Percentiles rank a stretch among this genome's conserved stretches.
phyloP scores from a whole-genome alignment of 2,888 invertebrate genomes.

The Drosophila demipolita region DNA sequence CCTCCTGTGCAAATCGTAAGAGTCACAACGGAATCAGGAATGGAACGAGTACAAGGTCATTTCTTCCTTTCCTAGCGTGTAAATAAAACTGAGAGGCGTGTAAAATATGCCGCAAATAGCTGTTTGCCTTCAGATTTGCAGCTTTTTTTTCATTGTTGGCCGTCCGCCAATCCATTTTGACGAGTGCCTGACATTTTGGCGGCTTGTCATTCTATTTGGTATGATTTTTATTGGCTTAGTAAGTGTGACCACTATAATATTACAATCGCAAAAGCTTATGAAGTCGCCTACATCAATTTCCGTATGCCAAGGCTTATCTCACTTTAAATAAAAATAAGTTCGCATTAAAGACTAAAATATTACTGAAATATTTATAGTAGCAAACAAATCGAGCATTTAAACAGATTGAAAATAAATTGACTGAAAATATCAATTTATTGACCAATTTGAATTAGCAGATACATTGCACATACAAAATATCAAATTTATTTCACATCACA shows the following conservation, averaged over 20 bases:
- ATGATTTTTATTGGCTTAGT: conserved; percentile 67
- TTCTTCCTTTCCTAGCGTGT: conserved; percentile 66
- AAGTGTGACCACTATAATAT: conserved; percentile 22
- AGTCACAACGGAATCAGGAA: conserved; percentile 31
- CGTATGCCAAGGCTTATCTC: neutral
- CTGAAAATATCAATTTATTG: neutral
- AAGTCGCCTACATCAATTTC: neutral
- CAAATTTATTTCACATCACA: conserved; percentile 6
- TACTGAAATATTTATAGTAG: neutral
- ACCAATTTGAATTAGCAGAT: conserved; percentile 7
- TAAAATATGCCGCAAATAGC: conserved; percentile 79
- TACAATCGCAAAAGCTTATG: conserved; percentile 11
- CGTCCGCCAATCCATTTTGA: conserved; percentile 65
- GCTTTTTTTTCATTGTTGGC: conserved; percentile 24
- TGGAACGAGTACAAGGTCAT: conserved; percentile 23
- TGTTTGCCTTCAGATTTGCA: conserved; percentile 36
- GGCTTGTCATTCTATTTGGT: conserved; percentile 65
- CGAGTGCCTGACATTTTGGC: conserved; percentile 65
- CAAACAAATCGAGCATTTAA: neutral
- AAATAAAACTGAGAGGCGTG: conserved; percentile 68
- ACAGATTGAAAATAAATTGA: neutral
- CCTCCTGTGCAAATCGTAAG: conserved; percentile 56
- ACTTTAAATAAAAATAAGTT: neutral
- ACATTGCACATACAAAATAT: neutral
- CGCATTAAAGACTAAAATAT: neutral